phyloP scores from a whole-genome alignment of 2,113 vertebrate species.

The Crotalus helleri region DNA sequence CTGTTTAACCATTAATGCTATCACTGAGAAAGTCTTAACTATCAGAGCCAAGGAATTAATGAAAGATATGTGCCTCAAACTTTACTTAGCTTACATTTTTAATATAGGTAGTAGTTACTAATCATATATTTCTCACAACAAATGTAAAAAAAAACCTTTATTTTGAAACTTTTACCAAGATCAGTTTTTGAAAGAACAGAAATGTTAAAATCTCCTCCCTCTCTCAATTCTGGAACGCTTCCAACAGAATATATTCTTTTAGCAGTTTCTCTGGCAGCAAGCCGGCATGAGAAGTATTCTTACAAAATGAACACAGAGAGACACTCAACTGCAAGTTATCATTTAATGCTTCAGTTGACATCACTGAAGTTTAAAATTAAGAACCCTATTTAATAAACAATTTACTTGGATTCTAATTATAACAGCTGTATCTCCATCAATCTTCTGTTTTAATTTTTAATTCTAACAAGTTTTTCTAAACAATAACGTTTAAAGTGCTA shows the following conservation, averaged over 20 bases:
- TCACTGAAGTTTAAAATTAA: conserved; percentile 72
- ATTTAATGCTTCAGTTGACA: conserved; percentile 82
- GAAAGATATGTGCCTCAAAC: not conserved
- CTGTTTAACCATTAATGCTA: conserved; percentile 48
- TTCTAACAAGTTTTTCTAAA: conserved; percentile 6
- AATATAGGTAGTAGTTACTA: conserved; percentile 1
- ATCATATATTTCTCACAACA: conserved; percentile 42
- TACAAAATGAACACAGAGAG: conserved; percentile 65
- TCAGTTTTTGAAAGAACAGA: conserved; percentile 64
- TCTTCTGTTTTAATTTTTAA: not conserved
- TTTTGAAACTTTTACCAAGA: conserved; percentile 77
- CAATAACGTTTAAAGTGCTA: not conserved
- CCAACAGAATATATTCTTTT: conserved; percentile 67
- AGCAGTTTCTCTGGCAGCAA: conserved; percentile 71
- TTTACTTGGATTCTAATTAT: conserved; percentile 71
- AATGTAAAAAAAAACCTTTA: conserved; percentile 66
- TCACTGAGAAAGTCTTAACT: conserved; percentile 20
- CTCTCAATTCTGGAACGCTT: conserved; percentile 69
- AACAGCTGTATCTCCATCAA: conserved; percentile 10
- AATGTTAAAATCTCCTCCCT: not conserved
- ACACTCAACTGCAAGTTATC: conserved; percentile 72
- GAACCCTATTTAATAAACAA: conserved; percentile 72
- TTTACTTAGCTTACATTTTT: not conserved
- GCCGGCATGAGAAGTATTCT: conserved; percentile 72
- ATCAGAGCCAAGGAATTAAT: conserved; percentile 18